Evolutionary conservation across 2,113 vertebrate genomes (phyloP).

Genomic region (Hypocryptadius cinnamomeus): DNA sequence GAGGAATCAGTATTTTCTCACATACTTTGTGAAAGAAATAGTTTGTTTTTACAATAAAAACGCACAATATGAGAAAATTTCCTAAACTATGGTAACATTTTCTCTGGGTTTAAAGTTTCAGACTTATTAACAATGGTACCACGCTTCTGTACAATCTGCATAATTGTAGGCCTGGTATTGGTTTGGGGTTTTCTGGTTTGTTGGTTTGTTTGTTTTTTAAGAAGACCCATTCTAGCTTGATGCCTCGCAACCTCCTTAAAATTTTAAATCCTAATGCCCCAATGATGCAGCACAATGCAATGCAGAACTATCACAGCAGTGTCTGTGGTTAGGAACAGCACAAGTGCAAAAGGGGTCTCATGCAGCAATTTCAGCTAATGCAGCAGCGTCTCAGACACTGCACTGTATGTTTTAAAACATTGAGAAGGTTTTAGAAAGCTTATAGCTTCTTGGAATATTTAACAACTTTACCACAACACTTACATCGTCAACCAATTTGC

Average conservation of each 20-base stretch:
- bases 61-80: not conserved
- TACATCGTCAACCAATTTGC: not conserved
- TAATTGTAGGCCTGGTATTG: not conserved
- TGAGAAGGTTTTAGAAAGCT: not conserved
- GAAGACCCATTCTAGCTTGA: not conserved
- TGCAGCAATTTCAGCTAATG: not conserved
- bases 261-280: not conserved
- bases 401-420: not conserved
- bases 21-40: not conserved
- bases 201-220: not conserved
- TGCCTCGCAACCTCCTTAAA: not conserved
- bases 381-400: not conserved
- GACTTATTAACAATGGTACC: not conserved
- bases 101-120: not conserved
- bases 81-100: not conserved
- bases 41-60: not conserved
- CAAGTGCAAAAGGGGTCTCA: not conserved
- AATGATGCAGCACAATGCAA: not conserved
- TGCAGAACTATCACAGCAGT: not conserved
- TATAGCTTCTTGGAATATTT: not conserved
- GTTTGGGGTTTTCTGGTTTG: not conserved
- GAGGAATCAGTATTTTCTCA: constrained; percentile 1
- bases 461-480: not conserved
- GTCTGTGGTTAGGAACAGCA: not conserved
- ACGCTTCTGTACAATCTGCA: not conserved